Evolutionary conservation across 1,140 invertebrate species (phyloP), one percentile per base, ranked within the genome.

Genomic region (Linepithema humile): DNA sequence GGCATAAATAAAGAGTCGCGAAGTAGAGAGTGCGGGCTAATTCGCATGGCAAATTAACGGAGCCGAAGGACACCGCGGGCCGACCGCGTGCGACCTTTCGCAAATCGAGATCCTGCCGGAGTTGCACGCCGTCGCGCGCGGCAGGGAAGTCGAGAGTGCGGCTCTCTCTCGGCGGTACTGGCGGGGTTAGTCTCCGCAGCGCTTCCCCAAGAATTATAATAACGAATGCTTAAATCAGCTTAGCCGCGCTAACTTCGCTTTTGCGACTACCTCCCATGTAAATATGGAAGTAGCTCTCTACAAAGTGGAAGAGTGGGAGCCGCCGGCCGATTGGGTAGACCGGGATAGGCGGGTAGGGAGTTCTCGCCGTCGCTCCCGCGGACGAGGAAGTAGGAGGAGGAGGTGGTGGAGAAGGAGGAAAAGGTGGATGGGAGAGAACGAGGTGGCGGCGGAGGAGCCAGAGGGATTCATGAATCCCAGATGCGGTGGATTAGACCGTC

Each of bases 211-310:
- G 93, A 94, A 94, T 94, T 94, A 94, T 94, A 94, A 94, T 93
- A 94, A 94, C 93, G 92, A 94, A 93, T 93, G 93, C 92, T 93
- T 92, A 94, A 94, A 94, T 94, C 93, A 94, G 93, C 93, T 94
- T 94, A 94, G 91, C 91, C 91, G 86, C 90, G 90, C 91, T 90
- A 94, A 94, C 93, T 93, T 93, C 87, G 93, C 92, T 94, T 93
- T 93, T 91, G 91, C 90, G 91, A 91, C 88, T 91, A 90, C 89
- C 90, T 91, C 88, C 90, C 91, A 91, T 93, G 92, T 93, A 94
- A 93, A 94, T 93, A 93, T 93, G 92, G 91, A 94, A 93, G 92
- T 92, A 92, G 92, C 92, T 91, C 87, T 90, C 82, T 82, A 88
- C 87, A 88, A 88, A 89, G 88, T 75, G 83, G 89, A 91, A 90